These are phyloP conservation scores for Ceratina australensis DNA, from an alignment of 1,140 invertebrate genomes.

Conservation along the genomic window DNA sequence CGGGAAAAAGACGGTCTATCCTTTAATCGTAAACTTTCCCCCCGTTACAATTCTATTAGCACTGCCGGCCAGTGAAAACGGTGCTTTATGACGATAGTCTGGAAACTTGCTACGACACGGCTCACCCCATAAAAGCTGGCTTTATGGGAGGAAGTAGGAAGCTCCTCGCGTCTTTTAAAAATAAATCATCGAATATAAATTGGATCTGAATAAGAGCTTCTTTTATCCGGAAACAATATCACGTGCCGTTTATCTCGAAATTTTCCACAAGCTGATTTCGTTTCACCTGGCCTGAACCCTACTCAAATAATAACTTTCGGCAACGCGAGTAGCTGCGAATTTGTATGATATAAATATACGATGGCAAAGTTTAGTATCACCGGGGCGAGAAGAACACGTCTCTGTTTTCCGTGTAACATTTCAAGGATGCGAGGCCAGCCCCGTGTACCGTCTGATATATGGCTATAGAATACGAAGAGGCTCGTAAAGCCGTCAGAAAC, in stretches of 20 bases:
- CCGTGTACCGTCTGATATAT: slow-evolving; percentile 34
- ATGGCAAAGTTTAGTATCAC: slow-evolving; percentile 1
- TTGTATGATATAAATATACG: slow-evolving; percentile 11
- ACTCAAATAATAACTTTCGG: background rate
- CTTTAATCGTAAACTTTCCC: slow-evolving; percentile 57
- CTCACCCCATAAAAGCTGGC: slow-evolving; percentile 55
- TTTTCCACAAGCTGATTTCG: too few species aligned
- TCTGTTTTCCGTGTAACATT: slow-evolving; percentile 43
- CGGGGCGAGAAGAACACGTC: slow-evolving; percentile 3
- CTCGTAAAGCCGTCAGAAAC: slow-evolving; percentile 60
- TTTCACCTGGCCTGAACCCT: too few species aligned
- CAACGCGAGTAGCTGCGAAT: background rate
- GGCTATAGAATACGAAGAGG: slow-evolving; percentile 54
- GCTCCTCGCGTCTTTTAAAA: slow-evolving; percentile 28
- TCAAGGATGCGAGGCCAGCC: slow-evolving; percentile 29
- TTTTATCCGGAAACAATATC: too few species aligned
- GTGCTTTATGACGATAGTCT: slow-evolving; percentile 63
- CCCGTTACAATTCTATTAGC: slow-evolving; percentile 60
- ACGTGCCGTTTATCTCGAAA: too few species aligned
- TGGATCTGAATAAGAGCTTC: too few species aligned
- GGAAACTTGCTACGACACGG: slow-evolving; percentile 59
- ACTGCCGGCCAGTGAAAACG: slow-evolving; percentile 56
- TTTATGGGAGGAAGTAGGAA: slow-evolving; percentile 52
- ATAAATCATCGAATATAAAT: too few species aligned
- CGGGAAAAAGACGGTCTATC: slow-evolving; percentile 33